Evolutionary conservation across 2,888 invertebrate species (phyloP), one percentile per base, ranked within the genome.

Genomic region (Cantharis rufa): DNA sequence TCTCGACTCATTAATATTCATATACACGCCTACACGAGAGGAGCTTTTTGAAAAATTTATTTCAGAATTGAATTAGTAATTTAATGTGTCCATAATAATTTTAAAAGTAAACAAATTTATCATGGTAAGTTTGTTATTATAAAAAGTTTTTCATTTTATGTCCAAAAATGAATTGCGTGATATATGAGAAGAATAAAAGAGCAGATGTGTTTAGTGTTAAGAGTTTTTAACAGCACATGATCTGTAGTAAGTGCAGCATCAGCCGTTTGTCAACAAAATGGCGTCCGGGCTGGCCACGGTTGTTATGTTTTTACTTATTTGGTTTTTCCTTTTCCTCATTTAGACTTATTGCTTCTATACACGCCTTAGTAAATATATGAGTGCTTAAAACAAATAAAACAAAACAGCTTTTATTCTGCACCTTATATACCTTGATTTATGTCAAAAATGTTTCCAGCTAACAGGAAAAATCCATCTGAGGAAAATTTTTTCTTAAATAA

Each of bases 201-300:
- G 24, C 64, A 66, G 64, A 78, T 78, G 73, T 71, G 70, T 78
- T 64, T 70, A 71, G 71, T 73, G 78, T 76, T 74, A 78, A 78
- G 76, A 76, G 72, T 73, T 71, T 69, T 78, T 79, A 73, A 77
- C 70, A 74, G 75, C 72, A 71, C 71, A 66, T 71, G 75, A 78
- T 71, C 70, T 73, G 78, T 78, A 80, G 78, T 78, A 80, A 80
- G 72, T 74, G 78, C 74, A 74, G 69, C 82, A 81, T 82, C 82
- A 82, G 83, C 83, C 83, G 81, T 83, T 79, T 82, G 84, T 84
- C 84, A 83, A 80, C 82, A 81, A 83, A 84, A 84, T 84, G 82
- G 84, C 82, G 80, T 80, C 81, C 81, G 75, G 79, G 80, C 79
- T 80, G 80, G 80, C 80, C 69, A 78, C 82, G 76, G 77, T 80